Base-by-base conservation (phyloP, 1,140 invertebrate species). In the Bombus haemorrhoidalis region DNA sequence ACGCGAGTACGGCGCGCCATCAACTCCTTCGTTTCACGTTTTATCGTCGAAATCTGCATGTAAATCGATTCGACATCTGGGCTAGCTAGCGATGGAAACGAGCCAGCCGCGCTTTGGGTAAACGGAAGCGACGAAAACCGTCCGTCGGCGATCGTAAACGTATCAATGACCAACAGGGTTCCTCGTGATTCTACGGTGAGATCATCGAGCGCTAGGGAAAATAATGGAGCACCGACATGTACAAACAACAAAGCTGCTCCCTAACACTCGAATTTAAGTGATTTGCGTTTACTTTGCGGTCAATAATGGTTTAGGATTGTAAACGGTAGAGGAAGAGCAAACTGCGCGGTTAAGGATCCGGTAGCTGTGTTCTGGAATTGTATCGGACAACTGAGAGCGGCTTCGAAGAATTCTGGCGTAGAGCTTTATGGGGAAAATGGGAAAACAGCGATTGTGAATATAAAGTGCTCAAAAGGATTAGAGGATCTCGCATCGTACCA, bases 41-140 rank as follows among this genome's bases (percentile, higher is more conserved):
- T 81, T 81, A 85, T 85, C 84, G 59, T 22, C 34, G 84, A 68
- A 81, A 85, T 85, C 68, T 80, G 57, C 76, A 80, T 73, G 62
- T 80, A 85, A 73, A 85, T 85, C 43, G 83, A 80, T 72, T 6
- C 18, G n/a, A 59, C 76, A 62, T 72, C 47, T 85, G 41, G 82
- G 28, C 39, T 37, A 34, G 37, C 37, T 22, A 15, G 57, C 78
- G 71, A 57, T 62, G 83, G 66, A 41, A 72, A 28, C 64, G 66
- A 79, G 32, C 75, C 57, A n/a, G 2, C 28, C 13, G 37, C 25
- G 13, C 10, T 62, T 34, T 15, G 12, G 32, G 28, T 69, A 53
- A 80, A 80, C 64, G 64, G 78, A 80, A 69, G 32, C 78, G 64
- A 80, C 41, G 77, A 68, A 79, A 66, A 79, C 41, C 77, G 41